Evolutionary conservation across 2,797 vertebrate genomes (phyloP), one percentile per base, ranked within the genome.

Genomic region (Centropyge bicolor): DNA sequence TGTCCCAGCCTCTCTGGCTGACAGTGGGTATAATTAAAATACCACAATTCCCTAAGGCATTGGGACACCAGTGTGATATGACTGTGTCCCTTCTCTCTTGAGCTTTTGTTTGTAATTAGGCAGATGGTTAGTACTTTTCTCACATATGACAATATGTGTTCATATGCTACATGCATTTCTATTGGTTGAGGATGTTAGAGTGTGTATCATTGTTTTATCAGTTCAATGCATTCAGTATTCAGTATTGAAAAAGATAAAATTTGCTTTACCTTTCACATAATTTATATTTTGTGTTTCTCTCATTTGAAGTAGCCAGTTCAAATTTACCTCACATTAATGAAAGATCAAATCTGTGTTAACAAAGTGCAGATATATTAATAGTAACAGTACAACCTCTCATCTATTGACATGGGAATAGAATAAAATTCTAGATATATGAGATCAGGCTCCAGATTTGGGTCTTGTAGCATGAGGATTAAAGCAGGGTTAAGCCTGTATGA

Each of bases 401-500:
- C 31, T 56, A 41, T 51, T 76, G 65, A 52, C 1, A 1, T 27
- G 20, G 14, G 17, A 66, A 2, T 19, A 51, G 40, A 76, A 81
- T 24, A 54, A 20, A 76, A 80, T 78, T 55, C 38, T 70, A 51
- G 38, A 60, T 74, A 75, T 61, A 90, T 79, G 66, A 82, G 54
- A 62, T 69, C 73, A 79, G 60, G 52, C 59, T 76, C 66, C 48
- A 65, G 24, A 60, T 65, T 40, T 36, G 22, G 59, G 20, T 80
- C 71, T 41, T 55, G 52, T 24, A 12, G 82, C 43, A 19, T 78
- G 70, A 19, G n/a, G 40, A 80, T 60, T 64, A 65, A 69, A 55
- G 57, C 61, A 56, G 20, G 54, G 61, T 81, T 79, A 76, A 85
- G 38, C 69, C 76, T 63, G 36, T 82, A 38, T 82, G 76, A 91